These are phyloP conservation scores for Microctenopoma stevenorrisi DNA, from an alignment of 2,797 vertebrate genomes.

Conservation along the genomic window DNA sequence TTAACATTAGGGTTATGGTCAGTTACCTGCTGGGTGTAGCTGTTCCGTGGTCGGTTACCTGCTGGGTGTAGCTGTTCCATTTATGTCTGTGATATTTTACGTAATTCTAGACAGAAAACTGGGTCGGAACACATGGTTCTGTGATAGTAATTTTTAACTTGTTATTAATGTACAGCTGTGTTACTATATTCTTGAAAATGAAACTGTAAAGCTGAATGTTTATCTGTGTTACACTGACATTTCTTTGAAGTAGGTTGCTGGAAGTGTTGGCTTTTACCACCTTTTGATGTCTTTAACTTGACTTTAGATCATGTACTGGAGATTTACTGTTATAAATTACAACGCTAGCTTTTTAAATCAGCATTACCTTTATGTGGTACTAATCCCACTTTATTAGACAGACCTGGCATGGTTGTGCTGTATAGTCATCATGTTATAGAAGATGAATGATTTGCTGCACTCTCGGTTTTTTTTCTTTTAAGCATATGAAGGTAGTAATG, in stretches of 20 bases:
- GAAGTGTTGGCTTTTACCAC: not conserved
- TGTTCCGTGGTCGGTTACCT: not conserved
- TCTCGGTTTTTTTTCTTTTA: not conserved
- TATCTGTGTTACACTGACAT: not conserved
- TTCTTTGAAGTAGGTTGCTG: not conserved
- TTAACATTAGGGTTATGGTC: not conserved
- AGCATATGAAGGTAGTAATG: not conserved
- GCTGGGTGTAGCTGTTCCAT: too few relatives aligned
- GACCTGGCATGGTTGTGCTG: not conserved
- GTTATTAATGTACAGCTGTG: not conserved
- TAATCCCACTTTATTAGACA: not conserved
- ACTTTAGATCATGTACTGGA: not conserved
- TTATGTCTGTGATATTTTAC: too few relatives aligned
- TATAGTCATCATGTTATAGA: not conserved
- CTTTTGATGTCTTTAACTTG: not conserved
- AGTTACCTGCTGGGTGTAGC: not conserved
- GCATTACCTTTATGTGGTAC: not conserved
- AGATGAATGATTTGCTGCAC: not conserved
- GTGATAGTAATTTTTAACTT: not conserved
- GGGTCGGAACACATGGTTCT: not conserved
- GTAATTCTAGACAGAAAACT: too few relatives aligned
- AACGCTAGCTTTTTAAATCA: not conserved
- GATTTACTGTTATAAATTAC: not conserved
- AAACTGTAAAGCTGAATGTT: not conserved
- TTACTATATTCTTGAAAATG: not conserved